A percentile compares a stretch with the other conserved stretches of the same genome.
phyloP scores from a whole-genome alignment of 2,888 invertebrate genomes.

The Scrobipalpa atriplicella region DNA sequence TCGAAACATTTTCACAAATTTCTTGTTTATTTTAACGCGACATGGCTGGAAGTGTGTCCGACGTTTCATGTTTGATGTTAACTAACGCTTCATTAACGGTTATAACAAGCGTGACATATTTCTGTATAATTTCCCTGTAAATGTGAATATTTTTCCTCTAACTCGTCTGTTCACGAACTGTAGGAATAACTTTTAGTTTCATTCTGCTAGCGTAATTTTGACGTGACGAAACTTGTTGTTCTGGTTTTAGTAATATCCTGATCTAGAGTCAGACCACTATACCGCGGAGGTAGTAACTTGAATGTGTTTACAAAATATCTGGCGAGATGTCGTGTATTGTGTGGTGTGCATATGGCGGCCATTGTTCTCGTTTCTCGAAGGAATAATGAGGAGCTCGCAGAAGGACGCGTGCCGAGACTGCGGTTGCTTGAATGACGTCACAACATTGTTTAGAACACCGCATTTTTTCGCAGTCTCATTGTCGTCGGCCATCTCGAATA shows the following conservation, averaged over 20 bases:
- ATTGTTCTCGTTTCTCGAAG: slow-evolving; percentile 24
- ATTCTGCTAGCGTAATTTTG: too few species aligned
- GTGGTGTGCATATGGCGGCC: slow-evolving; percentile 24
- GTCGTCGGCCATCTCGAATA: not conserved
- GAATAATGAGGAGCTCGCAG: slow-evolving; percentile 20
- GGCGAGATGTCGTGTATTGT: slow-evolving; percentile 5
- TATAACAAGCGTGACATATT: slow-evolving; percentile 19
- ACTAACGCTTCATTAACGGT: slow-evolving; percentile 9
- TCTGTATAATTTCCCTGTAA: not conserved
- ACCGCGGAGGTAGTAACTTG: slow-evolving; percentile 9
- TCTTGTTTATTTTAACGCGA: slow-evolving; percentile 1
- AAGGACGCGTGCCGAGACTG: slow-evolving; percentile 31
- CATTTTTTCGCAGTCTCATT: slow-evolving; percentile 28
- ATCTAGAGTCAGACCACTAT: too few species aligned
- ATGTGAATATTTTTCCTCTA: not conserved
- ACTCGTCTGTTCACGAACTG: slow-evolving; percentile 1
- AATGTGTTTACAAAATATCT: slow-evolving; percentile 24
- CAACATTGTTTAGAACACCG: slow-evolving; percentile 23
- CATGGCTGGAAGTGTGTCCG: not conserved
- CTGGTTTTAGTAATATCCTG: not conserved
- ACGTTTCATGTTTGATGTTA: slow-evolving; percentile 2
- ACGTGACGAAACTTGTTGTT: not conserved
- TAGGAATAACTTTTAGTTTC: not conserved
- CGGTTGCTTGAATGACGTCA: not conserved
- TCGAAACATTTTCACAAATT: not conserved